These are phyloP conservation scores for Montipora efflorescens DNA, from an alignment of 64 coral and sea anemone genomes.

Conservation along the genomic window DNA sequence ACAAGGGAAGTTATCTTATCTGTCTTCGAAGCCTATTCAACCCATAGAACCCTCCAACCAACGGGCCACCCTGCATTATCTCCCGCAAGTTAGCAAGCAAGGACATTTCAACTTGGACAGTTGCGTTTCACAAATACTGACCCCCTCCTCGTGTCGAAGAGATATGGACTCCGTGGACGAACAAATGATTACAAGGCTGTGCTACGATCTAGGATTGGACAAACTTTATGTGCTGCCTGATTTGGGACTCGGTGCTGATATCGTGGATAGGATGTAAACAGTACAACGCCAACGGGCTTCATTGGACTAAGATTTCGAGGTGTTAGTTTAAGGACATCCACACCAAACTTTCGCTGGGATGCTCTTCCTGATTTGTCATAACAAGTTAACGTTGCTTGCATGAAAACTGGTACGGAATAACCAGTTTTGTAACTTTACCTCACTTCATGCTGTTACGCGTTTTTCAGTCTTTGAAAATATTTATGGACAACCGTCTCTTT, in stretches of 20 bases:
- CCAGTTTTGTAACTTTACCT: not conserved
- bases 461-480: not conserved
- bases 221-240: conserved; percentile 34
- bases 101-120: not conserved
- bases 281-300: not conserved
- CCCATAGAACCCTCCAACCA: not conserved
- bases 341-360: too few relatives aligned
- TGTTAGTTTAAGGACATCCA: too few relatives aligned
- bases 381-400: not conserved
- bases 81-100: conserved; percentile 24
- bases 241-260: conserved; percentile 30
- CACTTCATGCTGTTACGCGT: not conserved
- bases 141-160: conserved; percentile 29
- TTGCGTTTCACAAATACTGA: not conserved
- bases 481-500: not conserved
- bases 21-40: not conserved
- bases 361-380: too few relatives aligned
- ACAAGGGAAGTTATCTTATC: not conserved
- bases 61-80: conserved; percentile 7
- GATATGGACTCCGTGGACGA: conserved; percentile 47
- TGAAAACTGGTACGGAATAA: not conserved
- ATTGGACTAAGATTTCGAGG: too few relatives aligned
- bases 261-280: conserved; percentile 32
- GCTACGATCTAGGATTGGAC: conserved; percentile 28
- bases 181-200: conserved; percentile 41